Conservation (phyloP, 2,797 vertebrate genomes). For the Sylvia borin region DNA sequence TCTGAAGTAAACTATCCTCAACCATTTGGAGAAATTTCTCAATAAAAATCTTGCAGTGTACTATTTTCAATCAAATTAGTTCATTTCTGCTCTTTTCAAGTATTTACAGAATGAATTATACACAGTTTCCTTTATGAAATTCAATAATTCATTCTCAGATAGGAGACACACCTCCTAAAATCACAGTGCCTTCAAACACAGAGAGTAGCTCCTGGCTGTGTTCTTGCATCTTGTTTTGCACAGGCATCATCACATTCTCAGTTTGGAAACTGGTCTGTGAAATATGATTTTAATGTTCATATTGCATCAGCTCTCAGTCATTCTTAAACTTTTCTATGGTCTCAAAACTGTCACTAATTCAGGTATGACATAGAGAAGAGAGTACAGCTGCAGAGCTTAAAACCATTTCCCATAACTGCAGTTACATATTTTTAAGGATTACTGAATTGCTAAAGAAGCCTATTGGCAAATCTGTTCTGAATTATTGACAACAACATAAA, state of each 20-base stretch:
- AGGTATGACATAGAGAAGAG: too few species aligned
- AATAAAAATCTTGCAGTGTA: background rate
- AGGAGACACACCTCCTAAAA: background rate
- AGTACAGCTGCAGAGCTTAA: background rate
- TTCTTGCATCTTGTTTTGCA: background rate
- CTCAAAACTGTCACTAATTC: background rate
- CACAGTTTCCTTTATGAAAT: background rate
- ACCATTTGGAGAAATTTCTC: fast-evolving
- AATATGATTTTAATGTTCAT: background rate
- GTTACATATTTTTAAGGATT: background rate
- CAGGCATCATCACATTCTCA: background rate
- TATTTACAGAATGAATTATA: background rate
- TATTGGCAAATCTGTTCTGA: background rate
- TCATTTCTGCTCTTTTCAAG: background rate
- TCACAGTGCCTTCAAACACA: background rate
- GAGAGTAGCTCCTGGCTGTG: background rate
- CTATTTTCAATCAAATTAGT: background rate
- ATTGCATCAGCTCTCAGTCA: background rate
- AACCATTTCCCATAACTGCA: background rate
- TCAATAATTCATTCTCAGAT: background rate
- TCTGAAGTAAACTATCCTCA: background rate
- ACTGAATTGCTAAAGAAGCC: background rate
- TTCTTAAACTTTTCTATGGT: background rate
- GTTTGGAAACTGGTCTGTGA: background rate
- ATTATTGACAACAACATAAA: background rate